phyloP scores from a whole-genome alignment of 2,113 vertebrate genomes.

The Ptyas mucosa region DNA sequence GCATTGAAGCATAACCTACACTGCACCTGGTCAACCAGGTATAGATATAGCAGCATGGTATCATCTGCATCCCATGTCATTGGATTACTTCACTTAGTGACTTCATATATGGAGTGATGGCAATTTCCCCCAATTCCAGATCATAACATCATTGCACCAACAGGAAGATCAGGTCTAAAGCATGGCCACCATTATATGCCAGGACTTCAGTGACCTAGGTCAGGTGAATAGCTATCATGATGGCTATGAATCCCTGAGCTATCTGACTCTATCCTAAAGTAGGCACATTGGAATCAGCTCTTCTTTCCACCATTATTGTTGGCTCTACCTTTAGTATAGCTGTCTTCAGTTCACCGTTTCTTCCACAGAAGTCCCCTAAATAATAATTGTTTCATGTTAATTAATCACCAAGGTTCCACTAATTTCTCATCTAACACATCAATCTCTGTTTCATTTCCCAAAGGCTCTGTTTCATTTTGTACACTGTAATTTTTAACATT shows the following conservation, averaged over 20 bases:
- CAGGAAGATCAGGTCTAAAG: background rate
- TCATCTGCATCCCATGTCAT: background rate
- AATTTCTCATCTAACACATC: background rate
- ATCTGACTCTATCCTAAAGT: background rate
- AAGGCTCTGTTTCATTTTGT: background rate
- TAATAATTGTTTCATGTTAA: background rate
- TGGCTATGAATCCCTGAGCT: background rate
- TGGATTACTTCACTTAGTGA: background rate
- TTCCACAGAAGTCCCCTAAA: background rate
- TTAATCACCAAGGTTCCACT: background rate
- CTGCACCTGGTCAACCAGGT: background rate
- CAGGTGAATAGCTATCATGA: background rate
- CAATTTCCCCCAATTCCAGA: background rate
- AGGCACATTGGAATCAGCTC: background rate
- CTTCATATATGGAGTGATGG: background rate
- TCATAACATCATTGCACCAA: background rate
- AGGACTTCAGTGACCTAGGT: background rate
- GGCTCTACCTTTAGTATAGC: background rate
- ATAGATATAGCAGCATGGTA: background rate
- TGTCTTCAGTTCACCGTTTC: background rate
- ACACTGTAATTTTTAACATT: background rate
- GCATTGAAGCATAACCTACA: background rate
- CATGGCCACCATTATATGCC: background rate
- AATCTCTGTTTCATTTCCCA: background rate
- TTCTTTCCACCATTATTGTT: background rate